Conservation (phyloP, 2,888 invertebrate species). For the Coleophora flavipennella region DNA sequence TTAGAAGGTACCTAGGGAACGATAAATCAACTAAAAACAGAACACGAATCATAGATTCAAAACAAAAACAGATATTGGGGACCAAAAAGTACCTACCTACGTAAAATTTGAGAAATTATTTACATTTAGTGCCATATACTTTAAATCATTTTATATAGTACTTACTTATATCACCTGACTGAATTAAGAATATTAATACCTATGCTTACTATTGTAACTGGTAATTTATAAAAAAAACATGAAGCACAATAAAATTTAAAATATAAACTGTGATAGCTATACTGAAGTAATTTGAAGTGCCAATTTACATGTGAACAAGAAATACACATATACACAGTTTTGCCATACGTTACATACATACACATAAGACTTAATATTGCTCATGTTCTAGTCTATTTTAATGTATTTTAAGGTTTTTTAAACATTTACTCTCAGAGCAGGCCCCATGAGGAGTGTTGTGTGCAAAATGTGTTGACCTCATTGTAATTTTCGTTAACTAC, state of each 20-base stretch:
- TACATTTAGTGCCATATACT: too few relatives aligned
- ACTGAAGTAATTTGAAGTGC: slow-evolving; percentile 33
- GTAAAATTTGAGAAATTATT: slow-evolving; percentile 1
- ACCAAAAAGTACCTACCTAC: not conserved
- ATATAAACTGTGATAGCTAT: slow-evolving; percentile 54
- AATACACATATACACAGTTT: slow-evolving; percentile 24
- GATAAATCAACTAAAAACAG: slow-evolving; percentile 2
- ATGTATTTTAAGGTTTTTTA: slow-evolving; percentile 20
- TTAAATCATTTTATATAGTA: too few relatives aligned
- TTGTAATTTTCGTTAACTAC: too few relatives aligned
- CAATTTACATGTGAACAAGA: slow-evolving; percentile 24
- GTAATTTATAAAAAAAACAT: slow-evolving; percentile 19
- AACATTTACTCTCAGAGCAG: too few relatives aligned
- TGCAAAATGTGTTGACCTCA: too few relatives aligned
- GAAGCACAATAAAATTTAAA: slow-evolving; percentile 46
- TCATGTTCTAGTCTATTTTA: slow-evolving; percentile 65
- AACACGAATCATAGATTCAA: slow-evolving; percentile 36
- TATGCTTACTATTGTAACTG: too few relatives aligned
- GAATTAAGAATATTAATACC: too few relatives aligned
- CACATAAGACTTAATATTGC: slow-evolving; percentile 54
- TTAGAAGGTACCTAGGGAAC: too few relatives aligned
- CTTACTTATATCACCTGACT: too few relatives aligned
- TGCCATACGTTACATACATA: slow-evolving; percentile 37
- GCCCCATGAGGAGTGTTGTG: too few relatives aligned
- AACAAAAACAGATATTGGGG: slow-evolving; percentile 1